These are phyloP conservation scores for Paraescarpia echinospica DNA, from an alignment of 1,140 invertebrate species.

Conservation along the genomic window DNA sequence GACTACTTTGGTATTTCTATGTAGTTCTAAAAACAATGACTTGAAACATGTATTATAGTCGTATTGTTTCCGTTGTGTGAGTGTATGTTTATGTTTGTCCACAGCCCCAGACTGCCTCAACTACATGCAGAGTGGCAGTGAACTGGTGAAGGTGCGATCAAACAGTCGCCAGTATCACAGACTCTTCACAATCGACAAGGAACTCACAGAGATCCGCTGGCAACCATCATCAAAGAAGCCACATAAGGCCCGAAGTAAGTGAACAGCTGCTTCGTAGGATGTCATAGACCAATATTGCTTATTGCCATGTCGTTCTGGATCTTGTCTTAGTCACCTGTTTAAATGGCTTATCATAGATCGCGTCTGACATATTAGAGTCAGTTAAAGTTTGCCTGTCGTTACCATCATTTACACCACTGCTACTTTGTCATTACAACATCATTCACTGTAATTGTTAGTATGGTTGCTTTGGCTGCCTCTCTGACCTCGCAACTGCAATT, in stretches of 20 bases:
- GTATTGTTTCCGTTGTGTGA: not conserved
- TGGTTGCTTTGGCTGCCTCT: no score
- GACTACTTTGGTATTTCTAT: no score
- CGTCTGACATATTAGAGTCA: no score
- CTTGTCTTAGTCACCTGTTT: no score
- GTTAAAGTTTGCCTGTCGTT: no score
- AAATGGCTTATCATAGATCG: no score
- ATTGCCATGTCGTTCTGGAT: not conserved
- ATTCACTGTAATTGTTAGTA: no score
- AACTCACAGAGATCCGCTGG: conserved; percentile 67
- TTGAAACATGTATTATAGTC: no score
- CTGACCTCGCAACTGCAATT: no score
- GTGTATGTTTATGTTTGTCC: not conserved
- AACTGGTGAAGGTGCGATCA: conserved; percentile 66
- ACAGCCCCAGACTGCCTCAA: conserved; percentile 66
- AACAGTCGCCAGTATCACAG: conserved; percentile 68
- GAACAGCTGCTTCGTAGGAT: not conserved
- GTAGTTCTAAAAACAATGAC: no score
- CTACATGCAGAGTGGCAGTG: conserved; percentile 67
- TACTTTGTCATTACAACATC: no score
- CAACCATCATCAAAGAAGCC: conserved; percentile 69
- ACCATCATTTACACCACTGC: no score
- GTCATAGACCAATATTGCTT: not conserved
- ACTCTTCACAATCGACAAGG: conserved; percentile 64
- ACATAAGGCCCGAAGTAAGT: conserved; percentile 66